phyloP scores from a whole-genome alignment of 2,888 invertebrate genomes.

The Phengaris alcon region DNA sequence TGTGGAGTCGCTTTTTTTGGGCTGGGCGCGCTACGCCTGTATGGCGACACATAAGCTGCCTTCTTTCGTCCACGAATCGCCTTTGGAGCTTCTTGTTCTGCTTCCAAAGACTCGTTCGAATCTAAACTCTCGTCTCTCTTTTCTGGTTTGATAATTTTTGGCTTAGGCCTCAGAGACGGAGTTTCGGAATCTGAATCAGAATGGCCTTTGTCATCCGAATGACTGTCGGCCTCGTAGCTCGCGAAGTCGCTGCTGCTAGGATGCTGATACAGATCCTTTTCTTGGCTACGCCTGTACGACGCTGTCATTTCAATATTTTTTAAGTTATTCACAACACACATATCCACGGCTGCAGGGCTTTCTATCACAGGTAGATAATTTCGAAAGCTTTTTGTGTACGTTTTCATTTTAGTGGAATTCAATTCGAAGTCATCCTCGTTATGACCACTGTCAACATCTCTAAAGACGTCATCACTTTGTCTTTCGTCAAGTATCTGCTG shows the following conservation, averaged over 20 bases:
- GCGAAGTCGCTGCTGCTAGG: conserved; percentile 67
- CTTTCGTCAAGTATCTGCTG: conserved; percentile 59
- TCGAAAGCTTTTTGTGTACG: conserved; percentile 77
- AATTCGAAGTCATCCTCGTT: conserved; percentile 86
- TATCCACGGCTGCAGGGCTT: conserved; percentile 67
- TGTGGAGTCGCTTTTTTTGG: conserved; percentile 54
- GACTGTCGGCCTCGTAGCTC: conserved; percentile 79
- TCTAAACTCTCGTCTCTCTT: conserved; percentile 67
- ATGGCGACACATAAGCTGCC: conserved; percentile 83
- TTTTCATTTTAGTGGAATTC: conserved; percentile 79
- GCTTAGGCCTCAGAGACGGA: conserved; percentile 62
- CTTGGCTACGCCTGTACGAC: conserved; percentile 53
- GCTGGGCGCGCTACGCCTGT: conserved; percentile 61
- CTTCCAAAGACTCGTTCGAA: conserved; percentile 69
- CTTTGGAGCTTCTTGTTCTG: conserved; percentile 73
- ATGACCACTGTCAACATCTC: conserved; percentile 81
- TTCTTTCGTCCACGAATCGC: conserved; percentile 83
- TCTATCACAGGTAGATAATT: conserved; percentile 73
- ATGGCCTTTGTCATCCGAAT: conserved; percentile 76
- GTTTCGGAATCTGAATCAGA: conserved; percentile 70
- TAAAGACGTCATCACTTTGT: conserved; percentile 54
- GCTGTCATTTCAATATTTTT: conserved; percentile 72
- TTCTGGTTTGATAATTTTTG: conserved; percentile 80
- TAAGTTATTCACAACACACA: conserved; percentile 70
- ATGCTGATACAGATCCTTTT: conserved; percentile 49